Conservation (phyloP, 2,113 vertebrate species). For the Plestiodon gilberti region DNA sequence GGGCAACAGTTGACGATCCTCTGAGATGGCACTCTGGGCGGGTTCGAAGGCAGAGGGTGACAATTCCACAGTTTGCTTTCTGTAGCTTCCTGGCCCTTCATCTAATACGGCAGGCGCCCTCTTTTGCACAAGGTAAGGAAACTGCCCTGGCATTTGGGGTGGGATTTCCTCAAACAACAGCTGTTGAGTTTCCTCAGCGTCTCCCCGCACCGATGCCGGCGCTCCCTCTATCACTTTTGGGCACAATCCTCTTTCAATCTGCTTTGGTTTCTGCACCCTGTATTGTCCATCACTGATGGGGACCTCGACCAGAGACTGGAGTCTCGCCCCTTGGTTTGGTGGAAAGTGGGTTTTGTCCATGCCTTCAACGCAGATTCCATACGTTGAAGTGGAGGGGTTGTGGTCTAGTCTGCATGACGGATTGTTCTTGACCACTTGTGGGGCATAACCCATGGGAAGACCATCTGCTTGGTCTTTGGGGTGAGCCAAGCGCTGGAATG, state of each 20-base stretch:
- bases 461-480: accelerated
- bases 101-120: background rate
- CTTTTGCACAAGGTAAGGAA: slow-evolving; percentile 11
- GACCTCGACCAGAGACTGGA: accelerated
- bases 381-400: slow-evolving; percentile 6
- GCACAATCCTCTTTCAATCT: background rate
- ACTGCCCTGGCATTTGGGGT: background rate
- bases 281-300: slow-evolving; percentile 13
- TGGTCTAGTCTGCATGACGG: accelerated
- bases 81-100: slow-evolving; percentile 35
- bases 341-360: accelerated
- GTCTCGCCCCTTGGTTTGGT: accelerated
- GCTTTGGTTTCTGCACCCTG: slow-evolving; percentile 34
- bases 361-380: slow-evolving; percentile 47
- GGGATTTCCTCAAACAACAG: background rate
- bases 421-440: background rate
- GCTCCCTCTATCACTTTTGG: background rate
- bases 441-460: background rate
- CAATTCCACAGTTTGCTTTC: slow-evolving; percentile 21
- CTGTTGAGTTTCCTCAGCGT: background rate
- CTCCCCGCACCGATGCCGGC: background rate
- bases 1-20: accelerated
- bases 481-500: accelerated
- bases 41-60: background rate
- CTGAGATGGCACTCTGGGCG: accelerated